These are phyloP conservation scores for Dryomyza anilis DNA, from an alignment of 2,888 invertebrate species.

Conservation along the genomic window DNA sequence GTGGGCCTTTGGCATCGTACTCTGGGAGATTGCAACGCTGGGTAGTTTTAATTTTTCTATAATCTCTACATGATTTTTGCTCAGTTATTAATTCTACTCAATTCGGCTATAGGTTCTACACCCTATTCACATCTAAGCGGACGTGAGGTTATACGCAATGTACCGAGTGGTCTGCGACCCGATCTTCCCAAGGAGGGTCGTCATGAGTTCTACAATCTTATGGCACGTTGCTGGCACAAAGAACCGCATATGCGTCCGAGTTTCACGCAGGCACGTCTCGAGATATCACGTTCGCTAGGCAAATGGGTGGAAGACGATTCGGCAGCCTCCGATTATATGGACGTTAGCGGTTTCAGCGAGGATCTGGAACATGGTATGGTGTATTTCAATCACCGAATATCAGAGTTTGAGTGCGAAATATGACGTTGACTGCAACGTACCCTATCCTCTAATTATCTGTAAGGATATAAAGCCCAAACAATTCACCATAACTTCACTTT, in stretches of 20 bases:
- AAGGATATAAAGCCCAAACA: background rate
- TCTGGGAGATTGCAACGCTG: conserved; percentile 87
- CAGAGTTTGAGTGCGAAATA: conserved; percentile 72
- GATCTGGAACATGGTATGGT: conserved; percentile 61
- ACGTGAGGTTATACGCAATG: conserved; percentile 79
- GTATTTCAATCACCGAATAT: conserved; percentile 64
- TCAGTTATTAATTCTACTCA: background rate
- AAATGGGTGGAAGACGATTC: conserved; percentile 61
- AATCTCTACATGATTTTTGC: background rate
- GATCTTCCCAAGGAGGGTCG: conserved; percentile 81
- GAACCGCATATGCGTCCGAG: conserved; percentile 75
- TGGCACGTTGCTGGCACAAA: conserved; percentile 70
- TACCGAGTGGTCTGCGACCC: conserved; percentile 77
- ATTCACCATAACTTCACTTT: background rate
- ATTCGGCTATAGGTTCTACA: conserved; percentile 70
- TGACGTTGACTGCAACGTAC: conserved; percentile 53
- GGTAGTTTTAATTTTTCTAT: conserved; percentile 62
- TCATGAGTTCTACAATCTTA: conserved; percentile 70
- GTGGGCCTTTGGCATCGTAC: conserved; percentile 84
- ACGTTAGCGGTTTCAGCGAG: conserved; percentile 61
- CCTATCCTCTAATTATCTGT: conserved; percentile 25
- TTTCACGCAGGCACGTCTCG: conserved; percentile 67
- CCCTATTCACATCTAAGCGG: conserved; percentile 86
- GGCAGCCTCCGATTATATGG: conserved; percentile 60
- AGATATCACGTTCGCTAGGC: conserved; percentile 56